Evolutionary conservation across 2,797 vertebrate species (phyloP), one percentile per base, ranked within the genome.

Genomic region (Odontamblyopus rebecca): DNA sequence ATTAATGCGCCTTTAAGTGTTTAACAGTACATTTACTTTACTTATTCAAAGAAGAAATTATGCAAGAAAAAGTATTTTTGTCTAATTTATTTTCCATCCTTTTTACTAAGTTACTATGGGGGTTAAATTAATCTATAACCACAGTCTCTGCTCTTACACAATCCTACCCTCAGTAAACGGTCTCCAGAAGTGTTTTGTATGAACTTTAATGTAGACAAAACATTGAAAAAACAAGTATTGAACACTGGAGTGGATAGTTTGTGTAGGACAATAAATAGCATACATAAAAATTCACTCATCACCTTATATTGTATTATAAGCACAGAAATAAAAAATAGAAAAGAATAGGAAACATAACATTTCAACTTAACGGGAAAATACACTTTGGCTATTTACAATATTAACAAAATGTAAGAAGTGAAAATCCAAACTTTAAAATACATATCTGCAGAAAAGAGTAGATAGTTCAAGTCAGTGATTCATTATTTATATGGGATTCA

Each of bases 181-280:
- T 15, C 51, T 71, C 5, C 38, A 64, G 38, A 57, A 1, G 3
- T 60, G 60, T 68, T 83, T 87, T 85, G 67, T 87, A 84, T 56
- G 85, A 89, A 89, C 65, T 91, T 90, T 91, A 86, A 83, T 91
- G 62, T 78, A 70, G 76, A 84, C 74, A 87, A 88, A 69, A 81
- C 82, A 68, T 70, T 29, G 82, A 79, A 80, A 30, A 65, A 71
- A 74, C 68, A 80, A 83, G 71, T 57, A 78, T 63, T 57, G 16
- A 76, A 78, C 41, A 76, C 6, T 26, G 56, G 38, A 73, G 41
- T 70, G 13, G 68, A 59, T 60, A 75, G 27, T 67, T 73, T 68
- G 41, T 44, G 83, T 74, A 73, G 69, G 50, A 76, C 70, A 66
- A 53, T 13, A 70, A 71, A 26, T 64, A 79, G 32, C 16, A 79